Conservation (phyloP, 2,113 vertebrate genomes). For the Xiphias gladius region DNA sequence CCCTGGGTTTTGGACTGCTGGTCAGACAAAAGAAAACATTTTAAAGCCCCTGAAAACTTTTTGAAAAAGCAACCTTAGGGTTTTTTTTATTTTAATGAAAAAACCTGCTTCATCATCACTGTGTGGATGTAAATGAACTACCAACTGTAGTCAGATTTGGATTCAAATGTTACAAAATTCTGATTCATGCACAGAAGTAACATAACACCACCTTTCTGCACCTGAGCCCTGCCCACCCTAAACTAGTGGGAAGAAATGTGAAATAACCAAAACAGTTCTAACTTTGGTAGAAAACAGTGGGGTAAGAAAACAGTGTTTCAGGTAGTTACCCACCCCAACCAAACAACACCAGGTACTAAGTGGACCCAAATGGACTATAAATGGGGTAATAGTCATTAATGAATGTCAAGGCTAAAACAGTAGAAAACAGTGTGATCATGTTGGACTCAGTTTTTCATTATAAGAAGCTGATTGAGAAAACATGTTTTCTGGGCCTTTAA, state of each 20-base stretch:
- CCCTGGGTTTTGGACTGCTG: no score
- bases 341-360: slow-evolving; percentile 57
- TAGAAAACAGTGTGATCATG: slow-evolving; percentile 2
- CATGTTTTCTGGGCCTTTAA: no score
- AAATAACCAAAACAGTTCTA: no score
- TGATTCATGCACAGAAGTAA: no score
- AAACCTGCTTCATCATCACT: not conserved
- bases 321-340: slow-evolving; percentile 39
- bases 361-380: slow-evolving; percentile 66
- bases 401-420: slow-evolving; percentile 45
- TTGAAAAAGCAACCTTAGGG: not conserved
- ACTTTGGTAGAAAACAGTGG: no score
- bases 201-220: no score
- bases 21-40: not conserved
- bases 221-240: not conserved
- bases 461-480: not conserved
- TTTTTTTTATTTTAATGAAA: not conserved
- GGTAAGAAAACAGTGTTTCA: slow-evolving; percentile 42
- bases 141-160: not conserved
- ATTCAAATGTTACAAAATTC: no score
- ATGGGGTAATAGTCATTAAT: slow-evolving; percentile 58
- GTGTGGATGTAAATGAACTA: not conserved
- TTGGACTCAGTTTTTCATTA: no score
- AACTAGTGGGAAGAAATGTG: not conserved
- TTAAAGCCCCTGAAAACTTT: not conserved